Evolutionary conservation across 2,113 vertebrate genomes (phyloP).

Genomic region (Emydura subglobosa): DNA sequence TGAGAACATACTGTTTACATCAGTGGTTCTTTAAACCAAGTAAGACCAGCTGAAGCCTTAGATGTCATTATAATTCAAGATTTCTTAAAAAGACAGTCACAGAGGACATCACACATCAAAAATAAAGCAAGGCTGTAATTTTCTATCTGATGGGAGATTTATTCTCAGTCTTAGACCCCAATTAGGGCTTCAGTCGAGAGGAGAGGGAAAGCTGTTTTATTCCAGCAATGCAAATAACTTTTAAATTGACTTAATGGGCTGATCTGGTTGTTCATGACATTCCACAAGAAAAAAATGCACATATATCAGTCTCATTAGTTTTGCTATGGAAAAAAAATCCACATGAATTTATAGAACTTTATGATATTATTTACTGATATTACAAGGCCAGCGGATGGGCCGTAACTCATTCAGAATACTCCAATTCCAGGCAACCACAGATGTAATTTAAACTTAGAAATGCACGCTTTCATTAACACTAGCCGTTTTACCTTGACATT

Average conservation of each 20-base stretch:
- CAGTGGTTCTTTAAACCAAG: constrained; percentile 14
- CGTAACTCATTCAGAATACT: not conserved
- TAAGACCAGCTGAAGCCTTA: not conserved
- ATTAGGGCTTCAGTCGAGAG: constrained; percentile 15
- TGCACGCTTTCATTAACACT: not conserved
- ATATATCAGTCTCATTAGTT: constrained; percentile 7
- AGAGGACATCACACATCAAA: not conserved
- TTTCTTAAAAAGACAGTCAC: constrained; percentile 3
- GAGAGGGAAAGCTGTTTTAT: constrained; percentile 18
- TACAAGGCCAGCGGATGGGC: not conserved
- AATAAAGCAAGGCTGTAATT: not conserved
- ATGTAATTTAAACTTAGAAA: not conserved
- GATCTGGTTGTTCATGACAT: not conserved
- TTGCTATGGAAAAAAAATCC: not conserved
- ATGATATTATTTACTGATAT: not conserved
- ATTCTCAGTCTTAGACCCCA: not conserved
- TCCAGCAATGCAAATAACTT: constrained; percentile 8
- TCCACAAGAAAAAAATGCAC: not conserved
- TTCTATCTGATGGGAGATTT: constrained; percentile 6
- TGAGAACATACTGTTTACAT: constrained; percentile 27
- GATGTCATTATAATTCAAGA: constrained; percentile 18
- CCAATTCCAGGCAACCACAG: not conserved
- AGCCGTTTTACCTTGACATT: not conserved
- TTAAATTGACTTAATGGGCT: not conserved
- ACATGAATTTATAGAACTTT: not conserved